Conservation (phyloP, 53 echinoderm and acorn worm genomes). For the Paracentrotus lividus region DNA sequence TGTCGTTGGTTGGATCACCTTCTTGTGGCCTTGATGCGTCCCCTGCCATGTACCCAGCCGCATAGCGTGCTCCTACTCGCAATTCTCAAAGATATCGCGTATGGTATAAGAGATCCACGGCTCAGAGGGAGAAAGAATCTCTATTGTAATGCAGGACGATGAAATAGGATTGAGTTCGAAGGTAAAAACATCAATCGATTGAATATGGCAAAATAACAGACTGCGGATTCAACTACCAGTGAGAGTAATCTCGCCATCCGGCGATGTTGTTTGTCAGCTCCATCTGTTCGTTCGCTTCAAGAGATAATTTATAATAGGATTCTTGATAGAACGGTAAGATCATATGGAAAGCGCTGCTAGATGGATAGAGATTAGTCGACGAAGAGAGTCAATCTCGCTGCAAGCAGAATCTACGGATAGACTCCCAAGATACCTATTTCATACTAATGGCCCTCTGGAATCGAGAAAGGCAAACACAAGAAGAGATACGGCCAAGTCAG, state of each 20-base stretch:
- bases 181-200: conserved; percentile 76
- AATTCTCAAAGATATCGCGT: conserved; percentile 78
- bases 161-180: conserved; percentile 74
- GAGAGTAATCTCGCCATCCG: conserved; percentile 74
- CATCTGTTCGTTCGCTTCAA: conserved; percentile 72
- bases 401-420: conserved; percentile 74
- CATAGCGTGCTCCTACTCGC: conserved; percentile 80
- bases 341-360: conserved; percentile 80
- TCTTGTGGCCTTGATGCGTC: not conserved
- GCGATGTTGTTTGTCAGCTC: conserved; percentile 73
- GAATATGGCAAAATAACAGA: conserved; percentile 62
- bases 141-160: conserved; percentile 73
- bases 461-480: conserved; percentile 77
- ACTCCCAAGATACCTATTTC: conserved; percentile 75
- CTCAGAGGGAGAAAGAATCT: conserved; percentile 79
- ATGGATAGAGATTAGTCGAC: conserved; percentile 79
- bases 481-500: conserved; percentile 77
- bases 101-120: conserved; percentile 78
- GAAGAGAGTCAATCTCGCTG: conserved; percentile 72
- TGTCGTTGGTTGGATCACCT: not conserved
- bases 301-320: conserved; percentile 81
- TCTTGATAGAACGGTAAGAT: conserved; percentile 82
- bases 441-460: conserved; percentile 64
- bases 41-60: not conserved
- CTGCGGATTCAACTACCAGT: conserved; percentile 78